Evolutionary conservation across 2,113 vertebrate genomes (phyloP).

Genomic region (Vidua chalybeata): DNA sequence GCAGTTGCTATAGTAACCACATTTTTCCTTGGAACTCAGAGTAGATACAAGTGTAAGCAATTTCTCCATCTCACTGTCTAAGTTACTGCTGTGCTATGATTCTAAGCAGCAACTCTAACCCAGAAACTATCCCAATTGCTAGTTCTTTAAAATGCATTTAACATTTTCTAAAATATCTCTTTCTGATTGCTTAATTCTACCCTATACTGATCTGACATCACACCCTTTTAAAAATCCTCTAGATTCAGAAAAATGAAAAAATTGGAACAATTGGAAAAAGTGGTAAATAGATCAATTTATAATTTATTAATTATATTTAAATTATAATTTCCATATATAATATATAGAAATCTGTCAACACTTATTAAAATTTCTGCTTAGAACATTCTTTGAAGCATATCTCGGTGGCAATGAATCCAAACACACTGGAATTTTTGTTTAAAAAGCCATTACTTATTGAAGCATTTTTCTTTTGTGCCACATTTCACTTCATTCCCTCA

Average conservation of each 20-base stretch:
- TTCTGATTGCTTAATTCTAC: not conserved
- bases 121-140: not conserved
- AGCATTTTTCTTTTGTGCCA: not conserved
- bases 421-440: not conserved
- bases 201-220: not conserved
- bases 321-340: not conserved
- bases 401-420: not conserved
- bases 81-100: not conserved
- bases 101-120: not conserved
- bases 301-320: not conserved
- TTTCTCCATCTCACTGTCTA: constrained; percentile 22
- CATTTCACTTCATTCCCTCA: not conserved
- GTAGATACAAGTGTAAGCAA: not conserved
- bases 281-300: not conserved
- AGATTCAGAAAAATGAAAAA: not conserved
- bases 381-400: not conserved
- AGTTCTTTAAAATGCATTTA: not conserved
- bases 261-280: not conserved
- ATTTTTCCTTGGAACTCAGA: constrained; percentile 23
- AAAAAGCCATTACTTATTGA: not conserved
- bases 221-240: not conserved
- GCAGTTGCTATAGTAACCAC: constrained; percentile 61
- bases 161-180: not conserved
- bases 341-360: not conserved
- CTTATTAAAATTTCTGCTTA: not conserved